A percentile compares a stretch with the other conserved stretches of the same genome.
Conservation (phyloP, 2,797 vertebrate species). For the Onychomys leucogaster region DNA sequence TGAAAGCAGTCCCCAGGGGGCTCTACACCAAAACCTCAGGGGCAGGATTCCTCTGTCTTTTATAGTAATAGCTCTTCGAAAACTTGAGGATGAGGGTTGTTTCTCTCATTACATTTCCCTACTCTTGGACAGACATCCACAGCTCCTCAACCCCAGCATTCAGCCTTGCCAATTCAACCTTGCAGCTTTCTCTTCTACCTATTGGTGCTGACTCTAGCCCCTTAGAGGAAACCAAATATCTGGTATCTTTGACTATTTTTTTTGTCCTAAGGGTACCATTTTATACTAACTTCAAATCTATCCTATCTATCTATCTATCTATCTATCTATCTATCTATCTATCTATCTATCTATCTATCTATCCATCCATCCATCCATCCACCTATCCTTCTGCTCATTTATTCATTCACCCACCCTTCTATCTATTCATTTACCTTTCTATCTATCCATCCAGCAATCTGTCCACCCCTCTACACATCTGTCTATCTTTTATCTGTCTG, state of each 20-base stretch:
- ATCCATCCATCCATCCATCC: neutral
- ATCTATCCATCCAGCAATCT: too few species aligned
- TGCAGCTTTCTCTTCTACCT: neutral
- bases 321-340: neutral
- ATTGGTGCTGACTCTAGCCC: neutral
- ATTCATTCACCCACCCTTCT: too few species aligned
- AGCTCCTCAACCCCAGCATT: neutral
- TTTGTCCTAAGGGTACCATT: neutral
- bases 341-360: neutral
- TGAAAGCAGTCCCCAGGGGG: neutral
- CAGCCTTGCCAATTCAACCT: neutral
- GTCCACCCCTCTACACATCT: neutral
- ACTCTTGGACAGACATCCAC: neutral
- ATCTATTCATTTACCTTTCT: too few species aligned
- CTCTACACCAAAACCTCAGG: neutral
- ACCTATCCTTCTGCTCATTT: too few species aligned
- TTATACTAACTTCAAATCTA: conserved; percentile 19
- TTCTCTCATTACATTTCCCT: neutral
- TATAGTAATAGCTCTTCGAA: neutral
- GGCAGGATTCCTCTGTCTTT: neutral
- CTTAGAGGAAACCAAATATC: neutral
- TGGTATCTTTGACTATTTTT: neutral
- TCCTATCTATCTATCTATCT: neutral
- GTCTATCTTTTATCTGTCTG: neutral
- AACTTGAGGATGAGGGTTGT: neutral